These are phyloP conservation scores for Eidolon helvum DNA, from an alignment of 2,113 vertebrate species.

Conservation along the genomic window DNA sequence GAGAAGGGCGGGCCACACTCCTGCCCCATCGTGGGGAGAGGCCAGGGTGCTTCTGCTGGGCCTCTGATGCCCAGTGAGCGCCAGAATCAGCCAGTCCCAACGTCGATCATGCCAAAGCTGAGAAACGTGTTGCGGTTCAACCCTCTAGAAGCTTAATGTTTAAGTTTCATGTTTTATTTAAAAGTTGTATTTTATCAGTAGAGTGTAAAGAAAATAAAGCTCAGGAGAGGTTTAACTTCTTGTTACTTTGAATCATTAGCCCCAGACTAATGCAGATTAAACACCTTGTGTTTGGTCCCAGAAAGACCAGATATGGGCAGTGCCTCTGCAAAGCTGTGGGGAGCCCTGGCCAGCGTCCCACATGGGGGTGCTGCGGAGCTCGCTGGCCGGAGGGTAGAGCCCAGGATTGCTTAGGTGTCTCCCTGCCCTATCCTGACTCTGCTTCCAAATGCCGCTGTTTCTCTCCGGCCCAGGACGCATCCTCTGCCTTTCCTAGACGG, in stretches of 20 bases:
- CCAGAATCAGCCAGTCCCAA: neutral
- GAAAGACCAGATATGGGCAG: neutral
- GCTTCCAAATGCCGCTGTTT: neutral
- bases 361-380: neutral
- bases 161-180: neutral
- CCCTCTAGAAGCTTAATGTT: neutral
- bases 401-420: neutral
- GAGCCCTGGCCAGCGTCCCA: neutral
- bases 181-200: neutral
- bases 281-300: neutral
- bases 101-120: neutral
- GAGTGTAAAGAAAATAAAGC: neutral
- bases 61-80: neutral
- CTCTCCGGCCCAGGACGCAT: neutral
- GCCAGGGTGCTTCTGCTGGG: neutral
- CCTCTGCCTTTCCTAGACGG: neutral
- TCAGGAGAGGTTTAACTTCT: neutral
- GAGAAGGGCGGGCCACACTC: neutral
- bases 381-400: no score
- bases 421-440: rapidly evolving
- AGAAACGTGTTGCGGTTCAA: neutral
- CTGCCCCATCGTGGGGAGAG: neutral
- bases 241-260: neutral
- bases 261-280: neutral
- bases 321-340: neutral